Evolutionary conservation across 1,140 invertebrate genomes (phyloP).

Genomic region (Batillaria attramentaria): DNA sequence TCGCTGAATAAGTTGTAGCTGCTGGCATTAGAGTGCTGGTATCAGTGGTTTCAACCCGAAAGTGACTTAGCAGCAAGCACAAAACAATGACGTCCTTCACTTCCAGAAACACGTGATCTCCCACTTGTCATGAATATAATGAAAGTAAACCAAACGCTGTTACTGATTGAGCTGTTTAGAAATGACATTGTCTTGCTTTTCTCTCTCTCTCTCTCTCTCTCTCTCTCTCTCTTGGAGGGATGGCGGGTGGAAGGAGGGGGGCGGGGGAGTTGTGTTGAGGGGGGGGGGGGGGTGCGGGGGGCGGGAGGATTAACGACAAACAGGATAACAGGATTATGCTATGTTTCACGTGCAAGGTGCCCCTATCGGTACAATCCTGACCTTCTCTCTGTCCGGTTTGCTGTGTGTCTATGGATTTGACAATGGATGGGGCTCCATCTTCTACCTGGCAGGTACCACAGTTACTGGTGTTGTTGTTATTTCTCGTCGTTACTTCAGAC

Average conservation of each 20-base stretch:
- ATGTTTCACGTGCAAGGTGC: constrained; percentile 36
- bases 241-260: not conserved
- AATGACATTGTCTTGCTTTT: not conserved
- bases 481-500: not conserved
- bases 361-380: constrained; percentile 47
- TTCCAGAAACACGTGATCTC: no score
- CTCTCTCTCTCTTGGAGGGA: no score
- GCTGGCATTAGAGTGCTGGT: not conserved
- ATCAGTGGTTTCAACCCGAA: not conserved
- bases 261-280: not conserved
- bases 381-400: constrained; percentile 56
- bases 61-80: not conserved
- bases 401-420: constrained; percentile 62
- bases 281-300: not conserved
- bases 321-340: not conserved
- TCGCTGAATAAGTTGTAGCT: not conserved
- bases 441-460: constrained; percentile 60
- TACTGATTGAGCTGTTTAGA: not conserved
- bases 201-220: not conserved
- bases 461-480: not conserved
- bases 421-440: constrained; percentile 64
- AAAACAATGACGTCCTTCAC: not conserved
- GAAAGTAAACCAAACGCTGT: no score
- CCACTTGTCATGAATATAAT: no score
- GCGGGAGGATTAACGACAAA: not conserved